These are phyloP conservation scores for Protomyctophum bolini DNA, from an alignment of 2,113 vertebrate species.

Conservation along the genomic window DNA sequence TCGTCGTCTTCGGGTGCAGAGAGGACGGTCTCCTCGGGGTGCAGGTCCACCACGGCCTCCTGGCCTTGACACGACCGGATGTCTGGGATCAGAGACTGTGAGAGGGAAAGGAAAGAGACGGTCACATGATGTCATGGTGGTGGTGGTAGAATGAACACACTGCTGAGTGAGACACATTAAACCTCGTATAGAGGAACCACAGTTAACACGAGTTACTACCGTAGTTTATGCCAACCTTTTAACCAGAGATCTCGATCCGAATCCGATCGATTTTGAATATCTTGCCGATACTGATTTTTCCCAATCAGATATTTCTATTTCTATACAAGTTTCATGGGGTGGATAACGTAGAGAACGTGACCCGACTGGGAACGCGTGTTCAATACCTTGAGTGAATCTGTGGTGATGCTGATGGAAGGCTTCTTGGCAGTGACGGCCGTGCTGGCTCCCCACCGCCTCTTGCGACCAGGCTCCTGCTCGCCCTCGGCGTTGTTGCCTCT, in stretches of 20 bases:
- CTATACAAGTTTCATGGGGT: too few species aligned
- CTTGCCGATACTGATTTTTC: too few species aligned
- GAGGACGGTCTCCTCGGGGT: slow-evolving; percentile 86
- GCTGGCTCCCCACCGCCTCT: slow-evolving; percentile 90
- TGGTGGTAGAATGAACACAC: neutral
- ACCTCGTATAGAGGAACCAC: too few species aligned
- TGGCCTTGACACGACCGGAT: slow-evolving; percentile 79
- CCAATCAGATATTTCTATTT: too few species aligned
- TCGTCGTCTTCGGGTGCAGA: slow-evolving; percentile 86
- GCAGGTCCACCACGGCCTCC: slow-evolving; percentile 88
- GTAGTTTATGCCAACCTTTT: too few species aligned
- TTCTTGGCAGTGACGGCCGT: slow-evolving; percentile 89
- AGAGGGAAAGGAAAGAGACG: neutral
- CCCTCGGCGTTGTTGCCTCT: slow-evolving; percentile 61
- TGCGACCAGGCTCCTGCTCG: slow-evolving; percentile 82
- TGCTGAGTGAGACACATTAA: too few species aligned
- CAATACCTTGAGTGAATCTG: slow-evolving; percentile 89
- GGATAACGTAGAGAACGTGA: too few species aligned
- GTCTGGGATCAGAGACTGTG: slow-evolving; percentile 90
- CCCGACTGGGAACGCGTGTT: too few species aligned
- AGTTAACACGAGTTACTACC: too few species aligned
- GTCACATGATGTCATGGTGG: too few species aligned
- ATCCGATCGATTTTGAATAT: too few species aligned
- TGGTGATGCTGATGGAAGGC: slow-evolving; percentile 92
- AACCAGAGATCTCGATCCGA: too few species aligned